Base-by-base conservation (phyloP, 2,113 vertebrate species). In the Larimichthys crocea region DNA sequence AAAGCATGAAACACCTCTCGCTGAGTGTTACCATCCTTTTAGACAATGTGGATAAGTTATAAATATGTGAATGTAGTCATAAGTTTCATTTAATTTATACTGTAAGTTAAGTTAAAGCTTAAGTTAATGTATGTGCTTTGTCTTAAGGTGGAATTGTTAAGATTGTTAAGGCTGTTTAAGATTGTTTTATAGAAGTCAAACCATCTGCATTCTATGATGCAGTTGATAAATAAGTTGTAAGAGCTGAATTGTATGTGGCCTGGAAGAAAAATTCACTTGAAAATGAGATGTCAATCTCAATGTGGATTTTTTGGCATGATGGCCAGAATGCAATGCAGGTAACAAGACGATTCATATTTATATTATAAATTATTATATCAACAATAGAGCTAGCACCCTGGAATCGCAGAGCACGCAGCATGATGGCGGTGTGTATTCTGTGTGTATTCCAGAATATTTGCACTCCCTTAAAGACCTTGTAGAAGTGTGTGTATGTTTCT, bases 401-500 rank as follows among this genome's bases (percentile, higher is more conserved):
- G 88, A 92, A 91, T 85, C 65, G 2, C 83, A 84, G 76, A 88
- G 80, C 82, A 74, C 89, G 75, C 86, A 81, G 82, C 86, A 92
- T 85, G 90, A 73, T 5, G 19, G 73, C 49, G 1, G 72, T 86
- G 83, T 92, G 89, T 76, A 77, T 83, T 76, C 82, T 67, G 42
- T 61, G 69, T 86, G 75, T 64, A 89, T 91, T 92, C 83, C 86
- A 91, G 87, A 68, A 87, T 52, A 83, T 80, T 61, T 87, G 83
- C 90, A 90, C 71, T 77, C 86, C 89, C 86, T 86, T 85, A 85
- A 68, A 92, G 70, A 84, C 86, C 86, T 85, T 81, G 77, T 90
- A 89, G 84, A 90, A 85, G 85, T 89, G 83, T 93, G 71, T 93
- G 78, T 90, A 65, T 91, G 83, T 92, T 88, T 88, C 73, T 91